Percentiles rank a stretch among this genome's conserved stretches.
Conservation (phyloP, 2,888 invertebrate genomes). For the Boloria selene region DNA sequence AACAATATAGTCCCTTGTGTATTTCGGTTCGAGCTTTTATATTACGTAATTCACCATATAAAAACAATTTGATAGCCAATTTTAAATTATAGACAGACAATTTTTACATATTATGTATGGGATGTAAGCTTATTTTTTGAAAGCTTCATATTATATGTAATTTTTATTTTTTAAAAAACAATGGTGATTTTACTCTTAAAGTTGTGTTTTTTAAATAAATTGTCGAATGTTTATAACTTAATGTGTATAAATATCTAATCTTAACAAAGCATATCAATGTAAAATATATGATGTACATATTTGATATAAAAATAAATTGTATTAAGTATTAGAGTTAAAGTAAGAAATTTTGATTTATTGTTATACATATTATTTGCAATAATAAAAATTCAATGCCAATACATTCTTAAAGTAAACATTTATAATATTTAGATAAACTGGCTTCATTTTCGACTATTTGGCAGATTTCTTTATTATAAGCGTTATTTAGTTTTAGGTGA, state of each 20-base stretch:
- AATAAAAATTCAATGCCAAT: neutral
- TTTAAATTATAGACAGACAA: too few relatives aligned
- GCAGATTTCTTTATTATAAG: conserved; percentile 48
- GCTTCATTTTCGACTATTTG: conserved; percentile 13
- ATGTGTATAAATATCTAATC: conserved; percentile 50
- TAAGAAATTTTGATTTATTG: conserved; percentile 4
- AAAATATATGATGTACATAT: conserved; percentile 50
- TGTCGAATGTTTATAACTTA: conserved; percentile 3
- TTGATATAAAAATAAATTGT: conserved; percentile 6
- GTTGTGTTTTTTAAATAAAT: too few relatives aligned
- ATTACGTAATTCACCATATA: too few relatives aligned
- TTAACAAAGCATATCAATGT: conserved; percentile 71
- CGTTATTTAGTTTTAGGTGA: conserved; percentile 80
- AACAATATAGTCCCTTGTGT: too few relatives aligned
- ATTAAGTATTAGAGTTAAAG: conserved; percentile 3
- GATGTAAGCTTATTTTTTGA: too few relatives aligned
- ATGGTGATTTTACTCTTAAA: too few relatives aligned
- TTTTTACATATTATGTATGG: too few relatives aligned
- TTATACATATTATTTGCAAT: neutral
- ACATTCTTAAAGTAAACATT: conserved; percentile 4
- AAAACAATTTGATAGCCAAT: too few relatives aligned
- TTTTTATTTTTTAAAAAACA: too few relatives aligned
- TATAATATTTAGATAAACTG: conserved; percentile 12
- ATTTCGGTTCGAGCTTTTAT: too few relatives aligned
- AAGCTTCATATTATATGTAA: too few relatives aligned